Percentiles rank a stretch among this genome's conserved stretches.
These are phyloP conservation scores for Rhinophrynus dorsalis DNA, from an alignment of 2,797 vertebrate species.

Conservation along the genomic window DNA sequence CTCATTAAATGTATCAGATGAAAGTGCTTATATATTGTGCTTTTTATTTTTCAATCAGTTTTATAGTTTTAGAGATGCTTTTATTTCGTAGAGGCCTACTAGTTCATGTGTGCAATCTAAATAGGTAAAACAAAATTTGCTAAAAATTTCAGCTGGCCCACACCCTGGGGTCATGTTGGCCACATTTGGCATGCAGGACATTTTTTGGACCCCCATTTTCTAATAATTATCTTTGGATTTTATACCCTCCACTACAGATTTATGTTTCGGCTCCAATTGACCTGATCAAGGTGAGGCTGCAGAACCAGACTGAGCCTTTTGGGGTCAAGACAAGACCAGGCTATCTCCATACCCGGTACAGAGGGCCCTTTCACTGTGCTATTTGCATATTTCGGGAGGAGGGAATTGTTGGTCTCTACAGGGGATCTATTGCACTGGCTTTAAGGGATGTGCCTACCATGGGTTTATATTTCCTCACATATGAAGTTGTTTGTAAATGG, in stretches of 20 bases:
- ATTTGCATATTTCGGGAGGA: constrained; percentile 69
- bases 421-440: constrained; percentile 70
- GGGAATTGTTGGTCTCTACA: constrained; percentile 71
- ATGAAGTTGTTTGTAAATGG: constrained; percentile 66
- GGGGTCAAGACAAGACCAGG: not conserved
- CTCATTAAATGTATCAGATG: too few relatives aligned
- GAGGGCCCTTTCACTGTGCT: constrained; percentile 71
- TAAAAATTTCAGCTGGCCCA: too few relatives aligned
- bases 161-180: too few relatives aligned
- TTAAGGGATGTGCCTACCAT: constrained; percentile 76
- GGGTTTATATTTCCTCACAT: constrained; percentile 79
- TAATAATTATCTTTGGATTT: too few relatives aligned
- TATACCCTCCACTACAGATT: constrained; percentile 69
- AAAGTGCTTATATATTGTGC: too few relatives aligned
- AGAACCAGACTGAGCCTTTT: constrained; percentile 70
- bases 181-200: too few relatives aligned
- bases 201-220: too few relatives aligned
- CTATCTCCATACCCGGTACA: constrained; percentile 56
- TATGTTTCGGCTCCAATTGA: constrained; percentile 72
- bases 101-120: too few relatives aligned
- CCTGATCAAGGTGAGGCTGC: constrained; percentile 84
- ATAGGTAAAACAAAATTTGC: too few relatives aligned
- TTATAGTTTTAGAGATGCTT: too few relatives aligned
- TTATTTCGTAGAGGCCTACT: too few relatives aligned
- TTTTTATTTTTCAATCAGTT: too few relatives aligned